Base-by-base conservation (phyloP, 1,140 invertebrate genomes). In the Hetaerina americana region DNA sequence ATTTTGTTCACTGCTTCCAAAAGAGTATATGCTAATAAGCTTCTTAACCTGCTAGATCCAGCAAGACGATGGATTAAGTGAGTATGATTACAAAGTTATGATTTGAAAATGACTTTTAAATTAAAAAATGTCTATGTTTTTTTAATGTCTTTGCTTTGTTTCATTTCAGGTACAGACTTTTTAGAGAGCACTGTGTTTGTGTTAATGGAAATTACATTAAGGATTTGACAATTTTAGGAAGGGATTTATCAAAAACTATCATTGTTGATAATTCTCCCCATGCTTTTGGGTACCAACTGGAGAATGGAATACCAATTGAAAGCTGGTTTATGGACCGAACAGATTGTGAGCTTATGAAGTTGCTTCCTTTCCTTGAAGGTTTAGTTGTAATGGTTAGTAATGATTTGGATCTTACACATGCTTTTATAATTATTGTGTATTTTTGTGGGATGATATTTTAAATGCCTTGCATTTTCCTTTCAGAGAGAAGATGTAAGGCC, bases 151-250 rank as follows among this genome's bases (percentile, higher is more conserved):
- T 5, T 25, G 18, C 66, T 49, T 26, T 57, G 15, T 68, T 27
- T 26, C 71, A 27, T 77, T 76, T 75, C 72, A 89, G 87, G 75
- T 89, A 89, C 77, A 85, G 96, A 70, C 82, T 98, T 69, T 98
- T 97, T 82, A 86, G 96, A 72, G 95, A 98, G 80, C 96, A 98
- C 78, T 98, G 96, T 81, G 89, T 97, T 0, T 94, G 93, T 78
- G 92, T 97, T 10, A 94, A 95, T 83, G 95, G 95, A 0, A 97
- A 97, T 83, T 98, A 98, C 79, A 95, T 98, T 70, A 98, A 98
- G 79, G 96, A 98, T 83, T 83, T 98, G 27, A 92, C 90, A 0
- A 97, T 98, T 76, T 84, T 98, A 18, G 95, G 95, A 26, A 85
- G 96, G 74, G 96, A 98, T 84, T 84, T 98, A 49, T 89, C 93